Base-by-base conservation (phyloP, 2,888 invertebrate species). In the Steinernema scapterisci region DNA sequence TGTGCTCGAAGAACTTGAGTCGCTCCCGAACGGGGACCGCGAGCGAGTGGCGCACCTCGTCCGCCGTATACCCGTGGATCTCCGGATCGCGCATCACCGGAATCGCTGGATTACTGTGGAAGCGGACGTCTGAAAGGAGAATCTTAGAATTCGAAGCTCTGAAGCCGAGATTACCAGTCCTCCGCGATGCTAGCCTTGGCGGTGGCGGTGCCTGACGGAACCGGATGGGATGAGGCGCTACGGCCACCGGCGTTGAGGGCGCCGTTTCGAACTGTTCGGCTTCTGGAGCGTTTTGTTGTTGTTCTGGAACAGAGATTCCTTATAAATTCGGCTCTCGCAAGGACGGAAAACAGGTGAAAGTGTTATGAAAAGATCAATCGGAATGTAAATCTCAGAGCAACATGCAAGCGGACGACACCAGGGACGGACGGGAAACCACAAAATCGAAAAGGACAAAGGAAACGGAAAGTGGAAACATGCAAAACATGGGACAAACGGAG, bases 1-100 rank as follows among this genome's bases (percentile, higher is more conserved):
- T 83, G 72, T 83, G 83, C 74, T 86, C 86, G 79, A 86, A 86
- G 78, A 86, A 85, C 75, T 86, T 86, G 13, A 85, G 79, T n/a
- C 86, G 77, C 72, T 86, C 86, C 13, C 81, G 78, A 27, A 86
- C 86, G 21, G 81, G 83, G 27, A 84, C 75, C 25, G 82, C 84
- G 25, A 85, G 75, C 23, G 78, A 77, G 25, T 82, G 79, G n/a
- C 82, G 80, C 16, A 72, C 54, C 44, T 63, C 44, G 70, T 81
- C 81, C 54, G 79, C 76, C 23, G 78, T 71, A 73, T 77, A 74
- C 71, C 79, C 77, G 27, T 81, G 80, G n/a, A 79, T 52, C 25
- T 56, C 52, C 48, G 45, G 51, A 70, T 48, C 73, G 75, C 54
- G 25, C 52, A 73, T 46, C 75, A 75, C 73, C 52, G 82, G 76